phyloP scores from a whole-genome alignment of 2,797 vertebrate species.

The Sitta carolinensis region DNA sequence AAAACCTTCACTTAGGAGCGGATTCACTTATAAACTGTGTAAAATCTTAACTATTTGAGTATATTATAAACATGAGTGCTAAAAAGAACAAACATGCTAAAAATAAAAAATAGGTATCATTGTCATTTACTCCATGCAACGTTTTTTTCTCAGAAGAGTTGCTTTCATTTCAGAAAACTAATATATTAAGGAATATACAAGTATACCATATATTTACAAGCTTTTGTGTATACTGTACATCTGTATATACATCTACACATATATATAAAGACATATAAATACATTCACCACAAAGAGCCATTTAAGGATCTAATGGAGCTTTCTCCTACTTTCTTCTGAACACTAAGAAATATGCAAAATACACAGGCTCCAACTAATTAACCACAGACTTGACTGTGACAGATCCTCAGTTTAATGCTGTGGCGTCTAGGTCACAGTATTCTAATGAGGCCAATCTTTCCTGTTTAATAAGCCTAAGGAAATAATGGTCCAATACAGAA shows the following conservation, averaged over 20 bases:
- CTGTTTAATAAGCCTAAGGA: not conserved
- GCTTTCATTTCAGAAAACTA: not conserved
- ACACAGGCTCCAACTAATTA: not conserved
- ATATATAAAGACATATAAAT: not conserved
- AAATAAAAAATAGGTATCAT: not conserved
- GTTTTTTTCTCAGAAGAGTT: not conserved
- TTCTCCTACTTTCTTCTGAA: not conserved
- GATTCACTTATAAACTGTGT: not conserved
- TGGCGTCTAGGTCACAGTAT: not conserved
- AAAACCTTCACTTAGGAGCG: slow-evolving; percentile 33
- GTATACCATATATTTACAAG: not conserved
- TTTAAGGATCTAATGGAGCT: not conserved
- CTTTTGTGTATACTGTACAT: not conserved
- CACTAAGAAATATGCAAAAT: not conserved
- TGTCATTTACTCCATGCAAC: not conserved
- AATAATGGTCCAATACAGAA: not conserved
- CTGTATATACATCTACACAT: not conserved
- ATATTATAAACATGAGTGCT: not conserved
- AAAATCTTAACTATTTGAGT: slow-evolving; percentile 14
- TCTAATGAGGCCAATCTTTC: not conserved
- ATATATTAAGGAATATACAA: not conserved
- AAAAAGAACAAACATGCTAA: not conserved
- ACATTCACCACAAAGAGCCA: not conserved
- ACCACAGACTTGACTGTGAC: not conserved
- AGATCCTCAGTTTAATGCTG: not conserved